Conservation (phyloP, 2,797 vertebrate genomes). For the Leptoclinus maculatus region DNA sequence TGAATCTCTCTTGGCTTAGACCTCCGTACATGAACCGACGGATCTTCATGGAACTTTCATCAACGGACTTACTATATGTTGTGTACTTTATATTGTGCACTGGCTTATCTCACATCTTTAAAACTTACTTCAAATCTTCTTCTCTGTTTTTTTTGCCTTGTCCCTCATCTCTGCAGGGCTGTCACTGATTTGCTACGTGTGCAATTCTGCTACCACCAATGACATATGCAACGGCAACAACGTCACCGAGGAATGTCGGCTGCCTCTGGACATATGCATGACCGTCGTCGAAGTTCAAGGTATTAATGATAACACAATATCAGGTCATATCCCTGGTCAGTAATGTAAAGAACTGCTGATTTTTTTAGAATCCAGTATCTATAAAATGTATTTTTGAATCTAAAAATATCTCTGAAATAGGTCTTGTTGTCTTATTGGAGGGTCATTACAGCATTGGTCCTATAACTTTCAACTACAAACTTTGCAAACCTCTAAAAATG, state of each 20-base stretch:
- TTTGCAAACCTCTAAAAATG: background rate
- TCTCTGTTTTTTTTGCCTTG: background rate
- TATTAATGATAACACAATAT: slow-evolving; percentile 35
- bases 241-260: slow-evolving; percentile 52
- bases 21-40: background rate
- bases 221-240: slow-evolving; percentile 75
- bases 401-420: background rate
- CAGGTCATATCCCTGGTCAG: background rate
- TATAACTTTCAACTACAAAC: background rate
- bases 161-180: slow-evolving; percentile 45
- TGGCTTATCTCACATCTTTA: background rate
- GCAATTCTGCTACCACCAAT: slow-evolving; percentile 64
- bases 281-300: slow-evolving; percentile 68
- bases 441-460: background rate
- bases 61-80: background rate
- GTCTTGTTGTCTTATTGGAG: background rate
- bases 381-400: background rate
- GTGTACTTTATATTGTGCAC: background rate
- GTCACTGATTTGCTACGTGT: slow-evolving; percentile 74
- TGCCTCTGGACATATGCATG: slow-evolving; percentile 78
- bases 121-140: background rate
- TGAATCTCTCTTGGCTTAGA: background rate
- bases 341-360: background rate
- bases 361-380: background rate
- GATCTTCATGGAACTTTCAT: background rate